These are phyloP conservation scores for Bombus confusus DNA, from an alignment of 1,140 invertebrate genomes.

Conservation along the genomic window DNA sequence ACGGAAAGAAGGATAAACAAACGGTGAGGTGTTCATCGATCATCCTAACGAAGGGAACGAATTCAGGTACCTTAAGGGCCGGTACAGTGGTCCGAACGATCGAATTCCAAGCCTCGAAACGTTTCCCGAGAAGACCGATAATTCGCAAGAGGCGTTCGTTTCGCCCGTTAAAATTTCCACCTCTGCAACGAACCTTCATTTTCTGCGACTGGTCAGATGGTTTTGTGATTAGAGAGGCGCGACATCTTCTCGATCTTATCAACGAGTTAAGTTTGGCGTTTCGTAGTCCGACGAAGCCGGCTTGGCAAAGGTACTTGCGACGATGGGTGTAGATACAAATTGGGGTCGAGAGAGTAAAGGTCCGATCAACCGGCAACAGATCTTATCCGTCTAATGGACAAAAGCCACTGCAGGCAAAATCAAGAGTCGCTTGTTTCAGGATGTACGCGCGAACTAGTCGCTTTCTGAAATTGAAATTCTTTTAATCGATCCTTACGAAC, in stretches of 20 bases:
- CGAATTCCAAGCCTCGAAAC: not conserved
- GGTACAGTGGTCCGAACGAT: not conserved
- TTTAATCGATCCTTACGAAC: not conserved
- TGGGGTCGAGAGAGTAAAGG: conserved; percentile 65
- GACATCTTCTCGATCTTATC: conserved; percentile 65
- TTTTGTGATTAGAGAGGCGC: conserved; percentile 40
- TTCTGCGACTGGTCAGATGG: not conserved
- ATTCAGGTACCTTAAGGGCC: conserved; percentile 35
- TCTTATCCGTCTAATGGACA: conserved; percentile 80
- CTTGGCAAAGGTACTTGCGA: conserved; percentile 58
- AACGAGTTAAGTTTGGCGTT: conserved; percentile 49
- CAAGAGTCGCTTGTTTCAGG: conserved; percentile 65
- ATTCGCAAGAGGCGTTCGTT: not conserved
- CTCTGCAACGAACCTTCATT: not conserved
- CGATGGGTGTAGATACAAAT: conserved; percentile 66
- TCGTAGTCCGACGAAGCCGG: conserved; percentile 65
- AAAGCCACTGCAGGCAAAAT: conserved; percentile 74
- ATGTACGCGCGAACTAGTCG: not conserved
- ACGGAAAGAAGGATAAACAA: conserved; percentile 64
- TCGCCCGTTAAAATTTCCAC: conserved; percentile 1
- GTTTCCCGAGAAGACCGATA: not conserved
- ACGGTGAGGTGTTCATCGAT: conserved; percentile 70
- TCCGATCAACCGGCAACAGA: conserved; percentile 60
- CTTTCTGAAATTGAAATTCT: not conserved
- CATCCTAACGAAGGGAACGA: conserved; percentile 70